Evolutionary conservation across 1,140 invertebrate species (phyloP).

Genomic region (Micrasema minimum): DNA sequence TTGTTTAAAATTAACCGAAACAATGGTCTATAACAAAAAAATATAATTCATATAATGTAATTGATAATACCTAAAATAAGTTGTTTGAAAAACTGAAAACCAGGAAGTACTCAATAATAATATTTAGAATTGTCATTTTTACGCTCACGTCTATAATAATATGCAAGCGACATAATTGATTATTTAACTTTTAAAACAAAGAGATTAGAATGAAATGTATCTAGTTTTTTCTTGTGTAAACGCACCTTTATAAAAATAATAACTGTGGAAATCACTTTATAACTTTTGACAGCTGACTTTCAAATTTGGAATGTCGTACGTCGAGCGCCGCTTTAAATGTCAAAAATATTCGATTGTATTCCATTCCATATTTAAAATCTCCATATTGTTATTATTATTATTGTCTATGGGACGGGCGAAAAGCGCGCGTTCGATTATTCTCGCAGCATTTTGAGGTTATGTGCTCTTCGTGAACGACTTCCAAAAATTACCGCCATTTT

Average conservation of each 20-base stretch:
- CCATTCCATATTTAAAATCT: conserved; percentile 35
- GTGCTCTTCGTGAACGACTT: not conserved
- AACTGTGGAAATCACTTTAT: conserved; percentile 23
- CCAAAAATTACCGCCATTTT: too few relatives aligned
- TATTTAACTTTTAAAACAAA: too few relatives aligned
- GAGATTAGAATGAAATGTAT: too few relatives aligned
- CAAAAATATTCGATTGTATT: conserved; percentile 38
- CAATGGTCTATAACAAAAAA: too few relatives aligned
- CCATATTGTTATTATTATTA: conserved; percentile 11
- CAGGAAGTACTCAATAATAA: too few relatives aligned
- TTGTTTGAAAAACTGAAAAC: too few relatives aligned
- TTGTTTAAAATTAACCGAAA: too few relatives aligned
- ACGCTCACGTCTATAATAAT: too few relatives aligned
- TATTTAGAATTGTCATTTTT: too few relatives aligned
- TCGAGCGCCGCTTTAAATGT: conserved; percentile 23
- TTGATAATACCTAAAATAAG: too few relatives aligned
- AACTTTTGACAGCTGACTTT: conserved; percentile 32
- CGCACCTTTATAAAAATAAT: conserved; percentile 4
- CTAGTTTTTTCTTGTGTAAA: not conserved
- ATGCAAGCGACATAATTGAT: too few relatives aligned
- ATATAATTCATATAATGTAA: too few relatives aligned
- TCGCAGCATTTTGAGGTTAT: conserved; percentile 20
- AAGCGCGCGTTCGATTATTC: conserved; percentile 27
- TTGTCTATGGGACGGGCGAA: conserved; percentile 31
- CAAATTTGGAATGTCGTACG: conserved; percentile 31